Conservation (phyloP, 2,797 vertebrate species). For the Echiichthys vipera region DNA sequence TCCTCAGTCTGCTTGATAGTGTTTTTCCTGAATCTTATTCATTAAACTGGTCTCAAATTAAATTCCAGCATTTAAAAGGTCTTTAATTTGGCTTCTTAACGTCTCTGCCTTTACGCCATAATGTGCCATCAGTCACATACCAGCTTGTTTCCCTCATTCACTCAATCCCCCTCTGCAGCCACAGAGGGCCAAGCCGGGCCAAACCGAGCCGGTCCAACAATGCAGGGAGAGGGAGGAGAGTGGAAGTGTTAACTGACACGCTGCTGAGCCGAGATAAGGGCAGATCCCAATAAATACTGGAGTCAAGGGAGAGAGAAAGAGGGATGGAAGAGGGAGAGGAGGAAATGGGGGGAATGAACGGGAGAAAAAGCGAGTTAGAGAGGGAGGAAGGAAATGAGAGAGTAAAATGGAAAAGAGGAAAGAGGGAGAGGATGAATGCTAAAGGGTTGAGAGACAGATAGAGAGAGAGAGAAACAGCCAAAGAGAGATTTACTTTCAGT, state of each 20-base stretch:
- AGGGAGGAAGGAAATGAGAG: neutral
- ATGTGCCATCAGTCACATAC: neutral
- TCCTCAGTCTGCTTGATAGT: neutral
- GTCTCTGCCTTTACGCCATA: neutral
- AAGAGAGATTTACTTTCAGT: conserved; percentile 46
- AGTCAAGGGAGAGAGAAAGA: conserved; percentile 34
- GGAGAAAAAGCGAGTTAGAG: neutral
- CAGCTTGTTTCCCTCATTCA: conserved; percentile 12
- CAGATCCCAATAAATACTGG: conserved; percentile 59
- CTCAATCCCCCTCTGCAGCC: conserved; percentile 22
- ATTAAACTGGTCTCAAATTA: neutral
- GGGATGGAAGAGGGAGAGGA: neutral
- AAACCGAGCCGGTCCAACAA: conserved; percentile 68
- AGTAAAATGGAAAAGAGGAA: neutral
- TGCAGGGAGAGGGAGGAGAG: conserved; percentile 51
- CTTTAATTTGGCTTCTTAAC: neutral
- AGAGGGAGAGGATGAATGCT: conserved; percentile 10
- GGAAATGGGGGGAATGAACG: neutral
- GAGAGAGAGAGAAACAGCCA: conserved; percentile 9
- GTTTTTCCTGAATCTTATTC: neutral
- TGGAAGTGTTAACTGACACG: conserved; percentile 50
- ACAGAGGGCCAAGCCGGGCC: conserved; percentile 46
- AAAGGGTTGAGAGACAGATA: conserved; percentile 15
- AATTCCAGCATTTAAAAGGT: neutral
- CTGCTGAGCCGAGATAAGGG: conserved; percentile 78